Base-by-base conservation (phyloP, 2,113 vertebrate species). In the Chloropsis cyanopogon region DNA sequence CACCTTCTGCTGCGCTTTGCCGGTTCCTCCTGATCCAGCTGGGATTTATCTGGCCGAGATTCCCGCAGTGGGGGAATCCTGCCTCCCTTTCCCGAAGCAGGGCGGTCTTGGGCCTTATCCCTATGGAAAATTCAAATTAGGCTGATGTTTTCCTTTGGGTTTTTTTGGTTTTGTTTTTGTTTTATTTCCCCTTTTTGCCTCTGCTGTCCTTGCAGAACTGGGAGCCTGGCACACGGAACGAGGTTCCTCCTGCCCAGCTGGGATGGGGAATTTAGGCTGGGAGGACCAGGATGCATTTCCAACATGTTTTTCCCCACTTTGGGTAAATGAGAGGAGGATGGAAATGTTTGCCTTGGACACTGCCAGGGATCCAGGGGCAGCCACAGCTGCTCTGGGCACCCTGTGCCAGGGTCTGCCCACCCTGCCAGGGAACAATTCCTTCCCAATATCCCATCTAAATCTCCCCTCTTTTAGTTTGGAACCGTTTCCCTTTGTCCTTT, bases 181-280 rank as follows among this genome's bases (percentile, higher is more conserved):
- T 44, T 33, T 47, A 20, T 19, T 26, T 13, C 14, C 5, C 6
- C 1, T 22, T 75, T 84, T 75, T 1, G 0, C 11, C 53, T 59
- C n/a, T 14, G 9, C 21, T 17, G 11, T n/a, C 59, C 37, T 68
- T 1, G 3, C 0, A 0, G 64, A 44, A 57, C 0, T n/a, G 53
- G 42, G 23, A 69, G 13, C 41, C 21, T 28, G 37, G 72, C 56
- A 49, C 14, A 28, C 64, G 35, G 23, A 26, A 68, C 29, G 20
- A 46, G 12, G 11, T 2, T 75, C 10, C 12, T 69, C 39, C 49
- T 57, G 21, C 41, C 57, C 47, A 14, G 39, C 25, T 47, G 14
- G 42, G 35, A 28, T 2, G 4, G 26, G 35, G 13, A 21, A 10
- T 54, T 60, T 6, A n/a, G 41, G 10, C 47, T 19, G 23, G 33